phyloP scores from a whole-genome alignment of 2,113 vertebrate genomes.

The Melanotaenia duboulayi region DNA sequence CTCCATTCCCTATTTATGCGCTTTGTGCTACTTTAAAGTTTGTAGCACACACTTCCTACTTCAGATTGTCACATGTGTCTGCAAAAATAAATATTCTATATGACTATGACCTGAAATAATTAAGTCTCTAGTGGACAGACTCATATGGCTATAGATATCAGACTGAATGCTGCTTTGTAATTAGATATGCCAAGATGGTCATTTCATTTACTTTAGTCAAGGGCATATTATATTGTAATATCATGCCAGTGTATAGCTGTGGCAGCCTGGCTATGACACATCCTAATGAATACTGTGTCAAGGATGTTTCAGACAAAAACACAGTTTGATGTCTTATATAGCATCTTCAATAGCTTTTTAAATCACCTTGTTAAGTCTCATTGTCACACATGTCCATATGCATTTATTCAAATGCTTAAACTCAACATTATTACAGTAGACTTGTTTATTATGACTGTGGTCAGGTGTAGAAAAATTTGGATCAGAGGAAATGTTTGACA shows the following conservation, averaged over 20 bases:
- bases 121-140: not conserved
- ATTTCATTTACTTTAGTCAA: constrained; percentile 49
- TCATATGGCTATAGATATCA: constrained; percentile 21
- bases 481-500: constrained; percentile 58
- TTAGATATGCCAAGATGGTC: constrained; percentile 55
- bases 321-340: not conserved
- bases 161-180: constrained; percentile 22
- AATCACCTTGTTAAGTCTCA: not conserved
- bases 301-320: constrained; percentile 1
- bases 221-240: constrained; percentile 47
- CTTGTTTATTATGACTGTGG: constrained; percentile 22
- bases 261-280: constrained; percentile 13
- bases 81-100: not conserved
- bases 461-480: constrained; percentile 32
- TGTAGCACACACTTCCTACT: too few relatives aligned
- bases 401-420: not conserved
- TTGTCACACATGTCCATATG: not conserved
- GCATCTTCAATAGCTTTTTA: not conserved
- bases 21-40: too few relatives aligned
- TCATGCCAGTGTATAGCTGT: constrained; percentile 25
- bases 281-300: not conserved
- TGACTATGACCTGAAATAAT: constrained; percentile 21
- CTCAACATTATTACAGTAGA: not conserved
- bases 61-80: too few relatives aligned
- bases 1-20: too few relatives aligned